phyloP scores from a whole-genome alignment of 64 coral and sea anemone genomes.

The Stichodactyla mertensii region DNA sequence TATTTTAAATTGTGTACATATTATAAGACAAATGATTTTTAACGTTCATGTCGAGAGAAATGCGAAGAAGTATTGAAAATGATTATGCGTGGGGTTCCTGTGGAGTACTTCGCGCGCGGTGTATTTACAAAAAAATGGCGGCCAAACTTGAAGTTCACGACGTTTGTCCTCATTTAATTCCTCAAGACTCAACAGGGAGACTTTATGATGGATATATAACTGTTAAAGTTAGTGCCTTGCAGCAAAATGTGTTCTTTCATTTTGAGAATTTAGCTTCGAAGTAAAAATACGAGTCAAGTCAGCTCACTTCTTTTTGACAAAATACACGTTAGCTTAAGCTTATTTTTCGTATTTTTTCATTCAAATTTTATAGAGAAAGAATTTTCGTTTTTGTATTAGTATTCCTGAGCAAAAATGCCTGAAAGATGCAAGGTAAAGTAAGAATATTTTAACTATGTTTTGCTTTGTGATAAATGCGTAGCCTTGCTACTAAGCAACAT shows the following conservation, averaged over 20 bases:
- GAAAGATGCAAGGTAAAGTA: conserved; percentile 69
- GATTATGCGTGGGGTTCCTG: background rate
- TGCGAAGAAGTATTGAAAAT: background rate
- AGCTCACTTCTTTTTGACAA: background rate
- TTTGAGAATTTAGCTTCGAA: background rate
- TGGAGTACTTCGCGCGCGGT: background rate
- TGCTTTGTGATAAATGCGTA: background rate
- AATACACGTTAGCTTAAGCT: background rate
- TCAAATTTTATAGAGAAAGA: conserved; percentile 48
- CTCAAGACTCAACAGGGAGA: conserved; percentile 55
- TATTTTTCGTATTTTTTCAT: background rate
- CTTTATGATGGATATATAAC: conserved; percentile 72
- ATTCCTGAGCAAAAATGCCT: conserved; percentile 47
- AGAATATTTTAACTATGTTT: background rate
- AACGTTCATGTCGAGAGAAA: too few relatives aligned
- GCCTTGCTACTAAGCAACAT: background rate
- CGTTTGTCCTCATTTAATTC: conserved; percentile 71
- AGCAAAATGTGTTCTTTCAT: background rate
- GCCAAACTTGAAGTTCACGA: conserved; percentile 54
- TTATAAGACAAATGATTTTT: too few relatives aligned
- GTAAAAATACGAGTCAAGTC: background rate
- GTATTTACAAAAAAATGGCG: conserved; percentile 41
- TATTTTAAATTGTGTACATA: background rate
- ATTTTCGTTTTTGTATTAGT: conserved; percentile 62
- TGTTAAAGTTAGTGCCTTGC: conserved; percentile 56